Percentiles rank a stretch among this genome's conserved stretches.
Conservation (phyloP, 92 coral and sea anemone species). For the Pocillopora meandrina region DNA sequence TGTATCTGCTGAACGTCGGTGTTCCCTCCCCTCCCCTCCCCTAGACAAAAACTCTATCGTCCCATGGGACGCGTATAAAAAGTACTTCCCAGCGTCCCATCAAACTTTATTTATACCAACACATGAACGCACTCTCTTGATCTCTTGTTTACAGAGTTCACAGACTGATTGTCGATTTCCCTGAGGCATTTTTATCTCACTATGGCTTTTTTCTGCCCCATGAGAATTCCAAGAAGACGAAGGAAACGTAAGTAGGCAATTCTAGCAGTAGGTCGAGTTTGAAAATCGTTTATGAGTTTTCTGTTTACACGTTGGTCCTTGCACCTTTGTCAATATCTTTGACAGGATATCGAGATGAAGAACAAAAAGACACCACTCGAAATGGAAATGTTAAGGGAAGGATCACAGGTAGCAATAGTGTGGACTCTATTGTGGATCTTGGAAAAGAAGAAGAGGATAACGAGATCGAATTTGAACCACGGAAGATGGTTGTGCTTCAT, state of each 20-base stretch:
- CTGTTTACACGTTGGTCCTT: slow-evolving; percentile 64
- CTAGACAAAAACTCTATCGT: neutral
- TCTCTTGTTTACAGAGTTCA: neutral
- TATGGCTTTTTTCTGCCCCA: slow-evolving; percentile 94
- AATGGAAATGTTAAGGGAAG: slow-evolving; percentile 67
- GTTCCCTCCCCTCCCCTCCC: slow-evolving; percentile 27
- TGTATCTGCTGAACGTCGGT: too few species aligned
- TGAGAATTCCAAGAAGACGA: slow-evolving; percentile 79
- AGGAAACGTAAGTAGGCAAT: slow-evolving; percentile 74
- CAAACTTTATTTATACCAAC: neutral
- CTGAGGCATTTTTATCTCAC: slow-evolving; percentile 15
- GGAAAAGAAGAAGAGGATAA: slow-evolving; percentile 61
- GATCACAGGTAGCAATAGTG: slow-evolving; percentile 60
- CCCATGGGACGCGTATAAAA: slow-evolving; percentile 4
- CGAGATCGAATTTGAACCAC: slow-evolving; percentile 80
- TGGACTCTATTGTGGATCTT: slow-evolving; percentile 63
- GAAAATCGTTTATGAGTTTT: slow-evolving; percentile 47
- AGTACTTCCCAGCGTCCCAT: slow-evolving; percentile 11
- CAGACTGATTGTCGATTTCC: neutral
- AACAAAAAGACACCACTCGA: slow-evolving; percentile 54
- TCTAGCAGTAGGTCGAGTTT: slow-evolving; percentile 4
- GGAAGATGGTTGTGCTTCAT: slow-evolving; percentile 89
- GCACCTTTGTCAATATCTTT: slow-evolving; percentile 35
- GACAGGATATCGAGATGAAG: slow-evolving; percentile 72
- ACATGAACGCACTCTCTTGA: slow-evolving; percentile 12